phyloP scores from a whole-genome alignment of 2,888 invertebrate species.

The Dromius quadrimaculatus region DNA sequence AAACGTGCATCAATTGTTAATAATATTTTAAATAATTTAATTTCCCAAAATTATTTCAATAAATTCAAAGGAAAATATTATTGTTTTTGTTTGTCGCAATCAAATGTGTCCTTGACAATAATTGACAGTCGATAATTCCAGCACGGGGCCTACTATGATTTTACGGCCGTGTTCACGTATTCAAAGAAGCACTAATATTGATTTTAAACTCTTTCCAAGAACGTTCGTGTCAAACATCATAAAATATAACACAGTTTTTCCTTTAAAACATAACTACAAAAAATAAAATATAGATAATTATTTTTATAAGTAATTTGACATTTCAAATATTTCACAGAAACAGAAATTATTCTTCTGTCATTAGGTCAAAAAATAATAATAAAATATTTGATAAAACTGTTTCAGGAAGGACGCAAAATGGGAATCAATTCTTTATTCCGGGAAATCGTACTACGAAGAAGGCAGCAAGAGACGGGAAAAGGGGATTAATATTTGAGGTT shows the following conservation, averaged over 20 bases:
- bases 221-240: conserved; percentile 1
- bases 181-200: neutral
- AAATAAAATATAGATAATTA: neutral
- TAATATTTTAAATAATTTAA: no score
- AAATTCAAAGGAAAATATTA: no score
- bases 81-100: no score
- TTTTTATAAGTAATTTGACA: neutral
- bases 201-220: neutral
- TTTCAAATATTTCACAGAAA: neutral
- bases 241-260: neutral
- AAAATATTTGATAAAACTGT: neutral
- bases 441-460: neutral
- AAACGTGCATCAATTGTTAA: no score
- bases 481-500: no score
- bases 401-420: neutral
- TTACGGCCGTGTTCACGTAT: neutral
- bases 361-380: neutral
- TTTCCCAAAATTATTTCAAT: no score
- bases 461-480: neutral
- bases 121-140: neutral
- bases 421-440: conserved; percentile 3
- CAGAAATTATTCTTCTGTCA: neutral
- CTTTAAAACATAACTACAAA: neutral
- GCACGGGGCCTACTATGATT: neutral
- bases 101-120: neutral